Conservation (phyloP, 2,888 invertebrate genomes). For the Chesias legatella region DNA sequence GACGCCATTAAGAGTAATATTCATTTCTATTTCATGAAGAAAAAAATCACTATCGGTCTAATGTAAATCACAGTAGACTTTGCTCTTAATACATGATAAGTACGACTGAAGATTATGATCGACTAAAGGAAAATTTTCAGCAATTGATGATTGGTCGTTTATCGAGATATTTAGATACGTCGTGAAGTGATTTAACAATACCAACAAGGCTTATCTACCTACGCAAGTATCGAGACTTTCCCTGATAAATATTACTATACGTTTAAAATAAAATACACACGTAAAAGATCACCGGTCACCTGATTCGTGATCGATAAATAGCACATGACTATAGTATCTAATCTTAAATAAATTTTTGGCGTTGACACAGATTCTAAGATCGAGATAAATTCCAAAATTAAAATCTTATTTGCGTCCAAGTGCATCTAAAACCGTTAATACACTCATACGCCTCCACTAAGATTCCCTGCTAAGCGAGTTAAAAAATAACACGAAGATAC, state of each 20-base stretch:
- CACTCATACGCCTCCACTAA: no score
- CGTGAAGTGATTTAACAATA: constrained; percentile 39
- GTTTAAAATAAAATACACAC: constrained; percentile 29
- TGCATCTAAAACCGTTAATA: no score
- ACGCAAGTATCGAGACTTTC: constrained; percentile 24
- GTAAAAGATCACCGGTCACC: constrained; percentile 47
- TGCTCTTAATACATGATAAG: no score
- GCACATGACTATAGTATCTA: constrained; percentile 54
- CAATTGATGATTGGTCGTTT: neutral
- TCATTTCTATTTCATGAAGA: no score
- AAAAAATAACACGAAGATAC: no score
- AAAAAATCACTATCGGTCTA: no score
- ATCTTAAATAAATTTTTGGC: constrained; percentile 31
- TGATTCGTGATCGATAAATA: constrained; percentile 46
- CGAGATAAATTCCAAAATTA: constrained; percentile 24
- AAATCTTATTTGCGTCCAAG: neutral
- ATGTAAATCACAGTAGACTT: no score
- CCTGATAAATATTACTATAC: constrained; percentile 32
- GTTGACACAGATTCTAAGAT: constrained; percentile 30
- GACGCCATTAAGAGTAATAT: no score
- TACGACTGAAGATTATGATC: no score
- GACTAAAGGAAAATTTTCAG: constrained; percentile 2
- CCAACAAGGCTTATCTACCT: constrained; percentile 29
- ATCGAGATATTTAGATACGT: neutral
- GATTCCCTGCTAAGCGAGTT: no score